These are phyloP conservation scores for Luidia sarsii DNA, from an alignment of 53 echinoderm and acorn worm genomes.

Conservation along the genomic window DNA sequence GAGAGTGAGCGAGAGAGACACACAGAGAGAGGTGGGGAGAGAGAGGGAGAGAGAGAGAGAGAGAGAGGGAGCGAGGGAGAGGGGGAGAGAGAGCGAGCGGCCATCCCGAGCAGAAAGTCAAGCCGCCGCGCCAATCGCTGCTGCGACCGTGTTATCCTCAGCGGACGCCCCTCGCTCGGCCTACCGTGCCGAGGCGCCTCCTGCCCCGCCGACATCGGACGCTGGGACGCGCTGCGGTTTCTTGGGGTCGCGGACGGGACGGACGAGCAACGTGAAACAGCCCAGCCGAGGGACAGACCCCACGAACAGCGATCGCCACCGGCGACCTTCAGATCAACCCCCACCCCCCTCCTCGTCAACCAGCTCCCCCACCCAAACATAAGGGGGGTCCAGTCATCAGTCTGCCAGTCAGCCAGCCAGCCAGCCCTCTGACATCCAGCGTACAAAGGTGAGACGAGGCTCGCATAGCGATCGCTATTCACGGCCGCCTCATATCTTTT, in stretches of 20 bases:
- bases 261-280: background rate
- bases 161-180: no score
- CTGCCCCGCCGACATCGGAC: slow-evolving; percentile 49
- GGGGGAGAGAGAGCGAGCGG: slow-evolving; percentile 32
- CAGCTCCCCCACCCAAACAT: slow-evolving; percentile 5
- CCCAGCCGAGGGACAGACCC: background rate
- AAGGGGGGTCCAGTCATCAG: slow-evolving; percentile 33
- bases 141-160: no score
- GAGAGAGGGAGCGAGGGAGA: slow-evolving; percentile 3
- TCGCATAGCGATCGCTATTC: slow-evolving; percentile 9
- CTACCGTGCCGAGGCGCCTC: slow-evolving; percentile 45
- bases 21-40: background rate
- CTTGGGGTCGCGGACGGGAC: no score
- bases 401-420: no score
- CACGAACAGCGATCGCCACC: slow-evolving; percentile 37
- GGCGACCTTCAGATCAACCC: slow-evolving; percentile 29
- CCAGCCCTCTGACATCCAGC: slow-evolving; percentile 35
- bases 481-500: background rate
- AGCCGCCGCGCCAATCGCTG: no score
- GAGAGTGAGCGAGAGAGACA: no score
- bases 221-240: slow-evolving; percentile 21
- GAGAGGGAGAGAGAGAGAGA: background rate
- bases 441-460: slow-evolving; percentile 46
- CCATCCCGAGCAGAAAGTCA: background rate
- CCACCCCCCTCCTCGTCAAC: no score